These are phyloP conservation scores for Stenchaetothrips biformis DNA, from an alignment of 2,888 invertebrate species.

Conservation along the genomic window DNA sequence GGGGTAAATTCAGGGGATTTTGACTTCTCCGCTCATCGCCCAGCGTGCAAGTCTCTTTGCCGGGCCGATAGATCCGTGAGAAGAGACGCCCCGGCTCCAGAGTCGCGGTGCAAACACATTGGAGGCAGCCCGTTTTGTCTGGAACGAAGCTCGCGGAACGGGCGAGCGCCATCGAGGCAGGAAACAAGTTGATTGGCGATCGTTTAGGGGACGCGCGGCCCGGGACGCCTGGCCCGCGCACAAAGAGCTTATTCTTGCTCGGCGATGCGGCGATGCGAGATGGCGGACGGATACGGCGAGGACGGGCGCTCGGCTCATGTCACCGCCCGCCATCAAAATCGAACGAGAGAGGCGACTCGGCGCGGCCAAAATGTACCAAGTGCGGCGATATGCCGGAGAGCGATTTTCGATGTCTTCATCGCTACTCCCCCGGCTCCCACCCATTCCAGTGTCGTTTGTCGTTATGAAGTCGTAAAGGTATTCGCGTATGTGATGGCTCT, in stretches of 20 bases:
- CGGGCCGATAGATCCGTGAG: no score
- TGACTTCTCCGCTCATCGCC: no score
- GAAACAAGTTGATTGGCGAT: constrained; percentile 4
- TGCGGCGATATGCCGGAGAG: neutral
- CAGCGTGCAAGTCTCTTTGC: no score
- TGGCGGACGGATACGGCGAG: neutral
- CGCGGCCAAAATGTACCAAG: no score
- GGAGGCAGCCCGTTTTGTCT: no score
- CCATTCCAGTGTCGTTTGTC: constrained; percentile 12
- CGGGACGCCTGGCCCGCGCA: neutral
- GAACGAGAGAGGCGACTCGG: no score
- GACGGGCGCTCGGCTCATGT: neutral
- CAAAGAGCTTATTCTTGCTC: neutral
- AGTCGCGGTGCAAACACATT: no score
- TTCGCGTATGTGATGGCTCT: neutral
- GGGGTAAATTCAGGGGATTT: no score
- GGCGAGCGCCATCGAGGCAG: neutral
- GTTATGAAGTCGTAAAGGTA: constrained; percentile 19
- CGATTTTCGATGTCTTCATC: constrained; percentile 24
- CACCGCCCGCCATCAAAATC: no score
- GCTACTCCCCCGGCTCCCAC: neutral
- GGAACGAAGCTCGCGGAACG: no score
- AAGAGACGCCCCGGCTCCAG: no score
- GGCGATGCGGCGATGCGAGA: neutral
- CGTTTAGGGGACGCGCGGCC: neutral